Evolutionary conservation across 2,888 invertebrate species (phyloP).

Genomic region (Biston stratarius): DNA sequence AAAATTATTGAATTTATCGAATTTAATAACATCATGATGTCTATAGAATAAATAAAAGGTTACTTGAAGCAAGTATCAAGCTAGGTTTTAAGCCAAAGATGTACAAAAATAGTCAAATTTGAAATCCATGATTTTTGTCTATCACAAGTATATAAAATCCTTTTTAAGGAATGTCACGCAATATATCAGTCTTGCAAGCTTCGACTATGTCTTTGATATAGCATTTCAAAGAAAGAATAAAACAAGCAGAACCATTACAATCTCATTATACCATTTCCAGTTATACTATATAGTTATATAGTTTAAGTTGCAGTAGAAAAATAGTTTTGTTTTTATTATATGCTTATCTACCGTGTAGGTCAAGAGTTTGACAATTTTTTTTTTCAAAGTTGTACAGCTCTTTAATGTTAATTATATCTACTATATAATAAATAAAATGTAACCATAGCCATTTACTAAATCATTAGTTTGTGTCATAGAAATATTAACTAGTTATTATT

Average conservation of each 20-base stretch:
- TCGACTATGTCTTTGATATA: conserved; percentile 66
- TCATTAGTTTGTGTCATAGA: background rate
- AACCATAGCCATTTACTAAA: background rate
- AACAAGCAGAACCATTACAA: conserved; percentile 33
- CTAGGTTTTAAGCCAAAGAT: conserved; percentile 53
- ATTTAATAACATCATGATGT: background rate
- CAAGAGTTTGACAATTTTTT: background rate
- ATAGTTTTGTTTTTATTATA: conserved; percentile 39
- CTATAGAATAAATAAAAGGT: background rate
- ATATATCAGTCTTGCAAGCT: conserved; percentile 81
- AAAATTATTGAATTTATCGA: conserved; percentile 11
- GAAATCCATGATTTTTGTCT: conserved; percentile 60
- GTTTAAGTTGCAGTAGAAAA: conserved; percentile 46
- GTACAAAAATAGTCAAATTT: conserved; percentile 76
- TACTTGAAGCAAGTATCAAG: conserved; percentile 40
- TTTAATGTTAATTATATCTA: background rate
- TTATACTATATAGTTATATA: conserved; percentile 8
- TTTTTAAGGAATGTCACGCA: conserved; percentile 74
- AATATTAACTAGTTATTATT: too few species aligned
- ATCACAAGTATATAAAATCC: conserved; percentile 70
- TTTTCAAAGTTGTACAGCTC: background rate
- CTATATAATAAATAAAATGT: background rate
- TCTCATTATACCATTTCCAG: conserved; percentile 14
- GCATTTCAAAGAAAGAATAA: conserved; percentile 30
- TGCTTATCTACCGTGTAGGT: conserved; percentile 27